A percentile compares a stretch with the other conserved stretches of the same genome.
Evolutionary conservation across 2,888 invertebrate genomes (phyloP).

Genomic region (Tetheella fluctuosa): DNA sequence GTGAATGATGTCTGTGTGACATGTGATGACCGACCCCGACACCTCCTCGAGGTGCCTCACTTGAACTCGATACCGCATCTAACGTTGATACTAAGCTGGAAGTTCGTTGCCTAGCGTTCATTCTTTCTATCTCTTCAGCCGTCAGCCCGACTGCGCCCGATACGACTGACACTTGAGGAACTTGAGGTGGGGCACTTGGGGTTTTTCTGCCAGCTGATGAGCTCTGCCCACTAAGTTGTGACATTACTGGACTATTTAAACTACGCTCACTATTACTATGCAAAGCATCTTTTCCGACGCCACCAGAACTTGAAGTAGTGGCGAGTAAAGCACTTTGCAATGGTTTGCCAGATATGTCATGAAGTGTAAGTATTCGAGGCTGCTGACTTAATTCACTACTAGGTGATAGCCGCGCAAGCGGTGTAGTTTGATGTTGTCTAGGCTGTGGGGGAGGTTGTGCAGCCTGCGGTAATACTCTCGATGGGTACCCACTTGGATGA

Average conservation of each 20-base stretch:
- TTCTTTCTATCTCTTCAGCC: conserved; percentile 95
- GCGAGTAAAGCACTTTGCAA: conserved; percentile 94
- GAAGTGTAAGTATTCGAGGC: conserved; percentile 95
- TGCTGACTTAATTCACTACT: conserved; percentile 97
- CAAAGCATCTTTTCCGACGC: conserved; percentile 93
- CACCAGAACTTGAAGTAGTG: conserved; percentile 94
- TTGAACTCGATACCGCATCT: conserved; percentile 96
- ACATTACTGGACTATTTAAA: conserved; percentile 96
- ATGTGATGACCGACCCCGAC: conserved; percentile 86
- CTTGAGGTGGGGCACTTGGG: conserved; percentile 87
- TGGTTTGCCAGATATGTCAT: conserved; percentile 97
- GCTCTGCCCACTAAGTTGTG: conserved; percentile 94
- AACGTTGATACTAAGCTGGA: conserved; percentile 96
- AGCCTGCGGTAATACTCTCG: conserved; percentile 88
- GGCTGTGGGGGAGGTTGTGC: conserved; percentile 87
- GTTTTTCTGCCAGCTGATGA: conserved; percentile 91
- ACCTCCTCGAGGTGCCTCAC: conserved; percentile 89
- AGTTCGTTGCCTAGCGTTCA: conserved; percentile 93
- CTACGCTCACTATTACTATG: conserved; percentile 96
- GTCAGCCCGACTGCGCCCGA: conserved; percentile 92
- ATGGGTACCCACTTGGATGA: conserved; percentile 90
- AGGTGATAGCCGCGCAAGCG: conserved; percentile 94
- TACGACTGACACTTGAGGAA: conserved; percentile 87
- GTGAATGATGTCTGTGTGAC: conserved; percentile 89
- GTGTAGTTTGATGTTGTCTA: conserved; percentile 94